A percentile compares a stretch with the other conserved stretches of the same genome.
phyloP scores from a whole-genome alignment of 2,888 invertebrate species.

The Pachydiplax longipennis region DNA sequence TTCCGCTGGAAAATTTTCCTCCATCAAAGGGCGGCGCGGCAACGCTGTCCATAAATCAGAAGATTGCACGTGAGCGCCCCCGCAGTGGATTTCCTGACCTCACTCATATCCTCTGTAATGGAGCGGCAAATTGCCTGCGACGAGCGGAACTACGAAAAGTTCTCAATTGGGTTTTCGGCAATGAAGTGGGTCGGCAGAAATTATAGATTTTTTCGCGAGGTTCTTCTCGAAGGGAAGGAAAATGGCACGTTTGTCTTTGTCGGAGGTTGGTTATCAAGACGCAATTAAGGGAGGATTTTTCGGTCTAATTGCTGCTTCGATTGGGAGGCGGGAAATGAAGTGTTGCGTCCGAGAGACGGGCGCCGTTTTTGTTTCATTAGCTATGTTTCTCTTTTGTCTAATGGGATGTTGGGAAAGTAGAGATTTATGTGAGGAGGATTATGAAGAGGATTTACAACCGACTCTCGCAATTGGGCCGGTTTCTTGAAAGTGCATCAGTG shows the following conservation, averaged over 20 bases:
- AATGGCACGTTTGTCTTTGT: not conserved
- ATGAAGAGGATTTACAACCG: not conserved
- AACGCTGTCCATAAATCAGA: slow-evolving; percentile 11
- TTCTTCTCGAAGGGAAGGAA: not conserved
- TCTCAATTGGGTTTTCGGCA: not conserved
- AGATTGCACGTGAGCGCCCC: not conserved
- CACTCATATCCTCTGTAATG: not conserved
- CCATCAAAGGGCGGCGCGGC: not conserved
- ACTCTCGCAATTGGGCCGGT: not conserved
- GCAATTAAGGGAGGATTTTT: not conserved
- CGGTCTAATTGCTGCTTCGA: not conserved
- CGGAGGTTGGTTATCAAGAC: not conserved
- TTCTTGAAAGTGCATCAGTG: not conserved
- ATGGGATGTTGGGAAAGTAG: too few species aligned
- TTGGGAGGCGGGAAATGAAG: not conserved
- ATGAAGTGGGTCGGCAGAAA: not conserved
- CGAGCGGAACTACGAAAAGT: not conserved
- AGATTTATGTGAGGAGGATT: not conserved
- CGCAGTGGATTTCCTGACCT: not conserved
- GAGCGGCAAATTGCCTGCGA: slow-evolving; percentile 12
- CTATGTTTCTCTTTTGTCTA: too few species aligned
- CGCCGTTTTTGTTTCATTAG: too few species aligned
- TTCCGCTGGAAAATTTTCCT: not conserved
- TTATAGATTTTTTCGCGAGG: not conserved
- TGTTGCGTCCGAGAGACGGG: not conserved